A percentile compares a stretch with the other conserved stretches of the same genome.
phyloP scores from a whole-genome alignment of 2,797 vertebrate genomes.

The Phylloscopus collybita region DNA sequence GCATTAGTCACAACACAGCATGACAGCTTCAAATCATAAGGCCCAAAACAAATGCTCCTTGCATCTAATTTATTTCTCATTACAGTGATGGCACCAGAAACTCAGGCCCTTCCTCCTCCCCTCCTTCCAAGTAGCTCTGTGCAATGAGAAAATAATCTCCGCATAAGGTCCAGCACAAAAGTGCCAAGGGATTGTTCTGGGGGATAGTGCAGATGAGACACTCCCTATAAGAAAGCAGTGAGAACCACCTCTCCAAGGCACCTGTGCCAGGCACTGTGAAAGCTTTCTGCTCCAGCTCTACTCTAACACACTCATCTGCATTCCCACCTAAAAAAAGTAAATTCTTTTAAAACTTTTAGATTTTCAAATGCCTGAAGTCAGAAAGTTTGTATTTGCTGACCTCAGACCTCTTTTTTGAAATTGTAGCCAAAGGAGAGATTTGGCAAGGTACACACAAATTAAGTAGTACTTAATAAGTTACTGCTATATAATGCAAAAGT shows the following conservation, averaged over 20 bases:
- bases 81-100: neutral
- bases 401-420: neutral
- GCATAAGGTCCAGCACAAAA: neutral
- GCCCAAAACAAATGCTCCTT: neutral
- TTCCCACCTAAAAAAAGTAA: neutral
- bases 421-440: neutral
- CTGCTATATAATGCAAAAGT: neutral
- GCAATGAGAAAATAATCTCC: neutral
- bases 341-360: neutral
- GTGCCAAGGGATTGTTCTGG: neutral
- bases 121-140: neutral
- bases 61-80: neutral
- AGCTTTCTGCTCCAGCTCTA: neutral
- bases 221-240: neutral
- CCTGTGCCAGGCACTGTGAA: neutral
- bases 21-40: neutral
- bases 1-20: neutral
- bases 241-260: neutral
- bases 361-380: neutral
- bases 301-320: neutral
- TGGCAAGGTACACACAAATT: neutral
- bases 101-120: neutral
- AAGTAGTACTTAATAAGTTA: neutral
- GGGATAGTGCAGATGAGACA: neutral
- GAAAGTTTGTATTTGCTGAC: neutral